Evolutionary conservation across 2,113 vertebrate genomes (phyloP).

Genomic region (Brachyistius frenatus): DNA sequence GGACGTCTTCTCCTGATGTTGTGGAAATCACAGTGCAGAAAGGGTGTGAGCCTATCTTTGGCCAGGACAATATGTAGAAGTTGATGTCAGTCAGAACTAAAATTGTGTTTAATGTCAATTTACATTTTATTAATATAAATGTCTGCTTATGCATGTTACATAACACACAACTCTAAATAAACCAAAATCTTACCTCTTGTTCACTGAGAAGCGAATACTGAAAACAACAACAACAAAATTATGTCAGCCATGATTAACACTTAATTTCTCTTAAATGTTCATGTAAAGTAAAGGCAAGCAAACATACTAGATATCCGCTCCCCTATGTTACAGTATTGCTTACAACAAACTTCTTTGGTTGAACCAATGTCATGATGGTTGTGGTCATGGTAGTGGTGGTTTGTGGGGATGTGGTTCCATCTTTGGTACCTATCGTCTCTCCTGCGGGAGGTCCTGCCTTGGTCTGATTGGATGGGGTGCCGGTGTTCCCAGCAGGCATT

Average conservation of each 20-base stretch:
- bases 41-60: constrained; percentile 14
- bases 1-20: no score
- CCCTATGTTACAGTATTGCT: background rate
- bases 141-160: background rate
- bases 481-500: fast-evolving
- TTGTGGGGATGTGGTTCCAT: fast-evolving
- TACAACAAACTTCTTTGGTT: constrained; percentile 7
- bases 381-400: no score
- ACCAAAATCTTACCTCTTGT: constrained; percentile 48
- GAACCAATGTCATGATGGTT: background rate
- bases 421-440: no score
- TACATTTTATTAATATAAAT: background rate
- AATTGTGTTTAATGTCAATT: no score
- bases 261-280: background rate
- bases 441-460: fast-evolving
- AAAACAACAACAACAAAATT: background rate
- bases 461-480: fast-evolving
- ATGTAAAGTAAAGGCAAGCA: background rate
- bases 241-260: background rate
- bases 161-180: background rate
- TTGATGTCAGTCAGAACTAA: background rate
- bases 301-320: no score
- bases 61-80: constrained; percentile 34
- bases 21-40: background rate
- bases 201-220: constrained; percentile 56